Evolutionary conservation across 2,888 invertebrate species (phyloP), one percentile per base, ranked within the genome.

Genomic region (Aporophyla nigra): DNA sequence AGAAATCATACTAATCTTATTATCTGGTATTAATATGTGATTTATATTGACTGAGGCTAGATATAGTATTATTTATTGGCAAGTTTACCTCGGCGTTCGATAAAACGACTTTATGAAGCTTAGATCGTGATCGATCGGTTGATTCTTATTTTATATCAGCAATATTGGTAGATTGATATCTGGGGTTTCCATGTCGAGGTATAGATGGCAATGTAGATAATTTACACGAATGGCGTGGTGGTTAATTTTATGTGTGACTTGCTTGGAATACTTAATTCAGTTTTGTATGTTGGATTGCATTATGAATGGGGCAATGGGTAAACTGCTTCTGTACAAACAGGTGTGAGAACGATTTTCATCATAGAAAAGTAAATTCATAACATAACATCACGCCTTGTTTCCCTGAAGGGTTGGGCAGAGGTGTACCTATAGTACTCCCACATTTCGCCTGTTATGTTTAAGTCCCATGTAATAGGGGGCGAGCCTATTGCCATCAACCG

Each of bases 1-100:
- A 85, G 80, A 89, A 91, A 92, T 91, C 90, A 84, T 88, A 87
- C 84, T 92, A 90, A 92, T 91, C 92, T 87, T 89, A 91, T 93
- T 92, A 93, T 92, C 90, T 79, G 86, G 88, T 82, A 92, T 93
- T 93, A 93, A 91, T 92, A 91, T 92, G 92, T 93, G 94, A 94
- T 94, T 94, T 93, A 93, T 92, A 91, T 90, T 89, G 87, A 90
- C 91, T 90, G 85, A 75, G 59, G 84, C 81, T 86, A 88, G 85
- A 92, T 91, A 89, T 89, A 78, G 19, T 53, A 90, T 91, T 88
- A 90, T 86, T 89, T 90, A 88, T 86, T 89, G 80, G 83, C 82
- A 79, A 83, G 84, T 89, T 88, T 85, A 86, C 84, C 83, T 81
- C 87, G 81, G 76, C 54, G 78, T 70, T 63, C 71, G 84, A 88